Conservation (phyloP, 2,888 invertebrate species). For the Cephus runcator region DNA sequence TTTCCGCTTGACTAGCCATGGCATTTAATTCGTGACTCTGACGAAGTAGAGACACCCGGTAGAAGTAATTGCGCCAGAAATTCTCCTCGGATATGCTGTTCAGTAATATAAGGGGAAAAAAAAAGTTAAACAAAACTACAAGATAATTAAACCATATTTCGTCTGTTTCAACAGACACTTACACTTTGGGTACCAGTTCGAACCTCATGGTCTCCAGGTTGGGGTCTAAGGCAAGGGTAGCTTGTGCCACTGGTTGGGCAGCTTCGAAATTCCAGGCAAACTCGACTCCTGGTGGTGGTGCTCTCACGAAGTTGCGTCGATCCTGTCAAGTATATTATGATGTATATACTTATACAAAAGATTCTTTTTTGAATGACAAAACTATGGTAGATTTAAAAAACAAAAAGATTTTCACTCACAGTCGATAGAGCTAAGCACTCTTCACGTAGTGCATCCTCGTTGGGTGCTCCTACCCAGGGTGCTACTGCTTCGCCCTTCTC, state of each 20-base stretch:
- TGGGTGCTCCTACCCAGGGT: conserved; percentile 96
- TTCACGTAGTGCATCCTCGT: conserved; percentile 93
- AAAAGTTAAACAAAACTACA: neutral
- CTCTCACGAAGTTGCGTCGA: conserved; percentile 96
- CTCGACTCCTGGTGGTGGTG: conserved; percentile 94
- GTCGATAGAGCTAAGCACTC: conserved; percentile 94
- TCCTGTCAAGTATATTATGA: conserved; percentile 72
- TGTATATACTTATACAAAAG: neutral
- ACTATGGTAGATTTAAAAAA: conserved; percentile 13
- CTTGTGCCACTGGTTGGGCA: conserved; percentile 92
- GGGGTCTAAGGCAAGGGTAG: conserved; percentile 94
- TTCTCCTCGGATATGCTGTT: conserved; percentile 93
- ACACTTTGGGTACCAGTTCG: conserved; percentile 99
- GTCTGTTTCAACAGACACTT: conserved; percentile 65
- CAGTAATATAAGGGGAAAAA: conserved; percentile 31
- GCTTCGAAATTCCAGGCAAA: conserved; percentile 95
- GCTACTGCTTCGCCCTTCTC: conserved; percentile 78
- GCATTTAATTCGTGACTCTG: conserved; percentile 92
- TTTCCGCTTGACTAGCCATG: conserved; percentile 66
- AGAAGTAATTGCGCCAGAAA: conserved; percentile 99
- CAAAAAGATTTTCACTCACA: conserved; percentile 67
- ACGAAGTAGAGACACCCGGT: conserved; percentile 97
- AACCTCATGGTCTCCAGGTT: conserved; percentile 99
- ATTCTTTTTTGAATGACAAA: neutral
- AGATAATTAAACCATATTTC: neutral